phyloP scores from a whole-genome alignment of 2,113 vertebrate genomes.

The Eulemur macaco region DNA sequence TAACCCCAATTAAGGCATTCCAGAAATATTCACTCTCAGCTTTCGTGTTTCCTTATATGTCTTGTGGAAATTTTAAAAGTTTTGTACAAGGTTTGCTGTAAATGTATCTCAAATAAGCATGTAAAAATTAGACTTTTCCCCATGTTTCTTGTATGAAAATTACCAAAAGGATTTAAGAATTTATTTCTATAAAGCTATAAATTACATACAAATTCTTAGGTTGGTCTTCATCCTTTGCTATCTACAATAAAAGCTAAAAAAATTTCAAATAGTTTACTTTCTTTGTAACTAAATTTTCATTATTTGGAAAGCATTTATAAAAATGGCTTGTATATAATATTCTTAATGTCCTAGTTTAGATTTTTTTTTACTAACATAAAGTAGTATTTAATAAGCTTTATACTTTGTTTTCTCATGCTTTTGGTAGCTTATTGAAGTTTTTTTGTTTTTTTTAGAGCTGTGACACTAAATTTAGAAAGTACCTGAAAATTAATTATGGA shows the following conservation, averaged over 20 bases:
- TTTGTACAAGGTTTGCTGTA: background rate
- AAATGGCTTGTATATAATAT: background rate
- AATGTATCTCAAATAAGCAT: background rate
- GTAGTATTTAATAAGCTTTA: background rate
- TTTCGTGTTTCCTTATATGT: constrained; percentile 48
- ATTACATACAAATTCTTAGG: background rate
- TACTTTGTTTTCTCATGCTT: background rate
- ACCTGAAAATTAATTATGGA: background rate
- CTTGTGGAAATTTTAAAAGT: constrained; percentile 27
- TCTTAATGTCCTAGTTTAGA: background rate
- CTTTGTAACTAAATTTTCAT: constrained; percentile 10
- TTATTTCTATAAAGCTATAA: constrained; percentile 38
- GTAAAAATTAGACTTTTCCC: background rate
- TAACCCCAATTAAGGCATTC: constrained; percentile 26
- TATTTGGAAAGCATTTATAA: constrained; percentile 45
- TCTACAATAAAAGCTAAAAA: background rate
- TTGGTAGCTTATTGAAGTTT: background rate
- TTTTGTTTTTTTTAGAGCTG: background rate
- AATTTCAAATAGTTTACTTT: background rate
- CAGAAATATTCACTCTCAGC: background rate
- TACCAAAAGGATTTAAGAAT: constrained; percentile 16
- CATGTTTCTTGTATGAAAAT: background rate
- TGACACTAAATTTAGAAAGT: background rate
- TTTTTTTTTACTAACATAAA: background rate
- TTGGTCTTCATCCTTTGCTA: constrained; percentile 33